These are phyloP conservation scores for Crotalus viridis DNA, from an alignment of 2,113 vertebrate species.

Conservation along the genomic window DNA sequence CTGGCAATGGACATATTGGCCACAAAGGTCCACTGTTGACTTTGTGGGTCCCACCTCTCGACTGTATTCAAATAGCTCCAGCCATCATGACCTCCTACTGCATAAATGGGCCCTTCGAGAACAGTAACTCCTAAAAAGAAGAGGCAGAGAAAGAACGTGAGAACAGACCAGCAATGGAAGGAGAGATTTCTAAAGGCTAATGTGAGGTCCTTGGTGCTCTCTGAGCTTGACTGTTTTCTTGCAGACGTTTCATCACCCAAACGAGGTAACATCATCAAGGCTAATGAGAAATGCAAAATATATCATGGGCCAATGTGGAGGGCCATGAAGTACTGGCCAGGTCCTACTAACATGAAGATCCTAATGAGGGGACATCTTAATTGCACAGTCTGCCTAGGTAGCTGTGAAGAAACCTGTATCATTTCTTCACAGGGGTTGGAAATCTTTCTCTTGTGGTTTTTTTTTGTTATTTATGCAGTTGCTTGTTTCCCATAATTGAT, in stretches of 20 bases:
- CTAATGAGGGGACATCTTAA: background rate
- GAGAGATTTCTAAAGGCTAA: background rate
- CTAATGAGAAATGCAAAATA: background rate
- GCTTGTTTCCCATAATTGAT: background rate
- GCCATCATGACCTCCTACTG: constrained; percentile 80
- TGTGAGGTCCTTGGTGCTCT: background rate
- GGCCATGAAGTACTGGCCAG: background rate
- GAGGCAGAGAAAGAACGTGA: constrained; percentile 40
- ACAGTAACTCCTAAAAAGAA: constrained; percentile 75
- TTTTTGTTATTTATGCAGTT: background rate
- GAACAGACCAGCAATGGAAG: background rate
- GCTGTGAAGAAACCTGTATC: background rate
- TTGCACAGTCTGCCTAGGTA: background rate
- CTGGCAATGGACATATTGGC: constrained; percentile 81
- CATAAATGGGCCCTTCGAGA: constrained; percentile 81
- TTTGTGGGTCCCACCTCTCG: constrained; percentile 81
- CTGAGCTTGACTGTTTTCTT: background rate
- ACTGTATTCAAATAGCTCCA: constrained; percentile 82
- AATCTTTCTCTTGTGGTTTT: background rate
- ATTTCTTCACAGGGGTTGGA: background rate
- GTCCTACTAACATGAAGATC: background rate
- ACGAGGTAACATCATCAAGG: background rate
- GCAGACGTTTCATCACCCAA: background rate
- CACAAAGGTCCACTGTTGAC: constrained; percentile 80
- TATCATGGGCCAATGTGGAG: background rate